Evolutionary conservation across 2,113 vertebrate species (phyloP), one percentile per base, ranked within the genome.

Genomic region (Bujurquina vittata): DNA sequence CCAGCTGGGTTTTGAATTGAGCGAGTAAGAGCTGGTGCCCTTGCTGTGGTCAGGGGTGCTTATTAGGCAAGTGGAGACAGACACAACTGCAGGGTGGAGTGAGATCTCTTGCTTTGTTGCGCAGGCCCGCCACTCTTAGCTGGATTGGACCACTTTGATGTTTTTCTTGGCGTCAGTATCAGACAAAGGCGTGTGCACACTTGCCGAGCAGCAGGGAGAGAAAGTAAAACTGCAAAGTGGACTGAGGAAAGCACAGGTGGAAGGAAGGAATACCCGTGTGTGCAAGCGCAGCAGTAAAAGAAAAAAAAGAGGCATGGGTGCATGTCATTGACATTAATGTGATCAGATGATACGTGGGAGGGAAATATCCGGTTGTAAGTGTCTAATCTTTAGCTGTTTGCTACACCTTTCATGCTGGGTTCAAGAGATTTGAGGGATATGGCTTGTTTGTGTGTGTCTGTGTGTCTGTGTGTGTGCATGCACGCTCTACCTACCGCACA

Each of bases 181-280:
- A 94, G 88, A 92, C 94, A 89, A 91, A 91, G 89, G 89, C 91
- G 86, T 91, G 92, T 90, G 84, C 77, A 37, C 79, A 80, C 91
- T 92, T 87, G 88, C 89, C 54, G 63, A 83, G 55, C 33, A 54
- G 17, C 52, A 77, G 58, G 75, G 58, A 84, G 72, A 77, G 88
- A 89, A 86, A 91, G 81, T 80, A 61, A 63, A 56, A 69, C 46
- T 58, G 67, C 46, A 59, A 20, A 84, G 75, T 58, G 85, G 63
- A 84, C 17, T 1, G 15, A 67, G 33, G 35, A 69, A 33, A 62
- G 55, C 55, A 75, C 56, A 76, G 54, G 55, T 77, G n/a, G 43
- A 78, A 31, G 49, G 7, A 52, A 69, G 29, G 61, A 63, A 65
- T 33, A 63, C 55, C 29, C 46, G 61, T 55, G 72, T 15, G 4